Evolutionary conservation across 2,113 vertebrate species (phyloP).

Genomic region (Penelope pileata): DNA sequence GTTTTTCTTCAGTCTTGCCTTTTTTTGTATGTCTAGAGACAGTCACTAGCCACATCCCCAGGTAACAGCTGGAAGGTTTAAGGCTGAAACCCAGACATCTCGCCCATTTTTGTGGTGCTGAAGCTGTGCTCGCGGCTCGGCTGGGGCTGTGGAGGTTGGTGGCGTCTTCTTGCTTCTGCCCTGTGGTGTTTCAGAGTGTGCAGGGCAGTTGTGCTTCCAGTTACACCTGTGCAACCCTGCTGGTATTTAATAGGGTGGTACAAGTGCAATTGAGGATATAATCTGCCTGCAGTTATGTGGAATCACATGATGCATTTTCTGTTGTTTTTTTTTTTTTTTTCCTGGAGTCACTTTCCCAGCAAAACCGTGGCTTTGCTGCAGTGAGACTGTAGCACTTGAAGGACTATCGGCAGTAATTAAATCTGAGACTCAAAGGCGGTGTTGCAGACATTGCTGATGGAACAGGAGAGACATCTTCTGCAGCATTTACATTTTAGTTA

Average conservation of each 20-base stretch:
- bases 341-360: background rate
- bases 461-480: background rate
- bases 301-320: background rate
- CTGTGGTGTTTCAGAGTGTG: background rate
- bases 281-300: background rate
- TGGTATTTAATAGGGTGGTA: rapidly evolving
- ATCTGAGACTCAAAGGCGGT: background rate
- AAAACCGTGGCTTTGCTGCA: background rate
- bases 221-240: background rate
- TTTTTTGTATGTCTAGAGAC: background rate
- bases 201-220: background rate
- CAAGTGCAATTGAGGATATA: background rate
- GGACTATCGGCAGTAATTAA: background rate
- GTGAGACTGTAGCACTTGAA: background rate
- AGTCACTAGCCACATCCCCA: background rate
- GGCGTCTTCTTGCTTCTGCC: background rate
- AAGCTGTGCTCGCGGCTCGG: background rate
- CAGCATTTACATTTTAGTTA: background rate
- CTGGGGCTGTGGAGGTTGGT: rapidly evolving
- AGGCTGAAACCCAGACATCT: background rate
- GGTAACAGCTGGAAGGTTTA: background rate
- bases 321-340: background rate
- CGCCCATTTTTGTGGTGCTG: background rate
- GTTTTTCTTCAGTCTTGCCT: background rate
- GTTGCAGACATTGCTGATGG: background rate